A percentile compares a stretch with the other conserved stretches of the same genome.
Conservation (phyloP, 2,797 vertebrate genomes). For the Paedocypris micromegethes region DNA sequence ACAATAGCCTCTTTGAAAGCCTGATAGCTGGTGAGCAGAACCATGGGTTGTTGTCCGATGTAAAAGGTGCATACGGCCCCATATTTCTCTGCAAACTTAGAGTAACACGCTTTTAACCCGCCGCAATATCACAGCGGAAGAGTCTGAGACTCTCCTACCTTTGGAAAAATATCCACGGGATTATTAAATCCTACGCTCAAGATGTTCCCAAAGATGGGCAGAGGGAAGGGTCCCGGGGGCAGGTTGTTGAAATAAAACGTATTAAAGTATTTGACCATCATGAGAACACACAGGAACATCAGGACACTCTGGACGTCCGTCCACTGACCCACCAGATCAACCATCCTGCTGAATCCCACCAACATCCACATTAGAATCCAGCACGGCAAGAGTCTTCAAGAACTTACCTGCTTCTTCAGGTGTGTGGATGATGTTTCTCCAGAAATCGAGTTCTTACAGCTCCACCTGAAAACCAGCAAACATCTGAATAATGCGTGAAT, state of each 20-base stretch:
- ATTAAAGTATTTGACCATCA: slow-evolving; percentile 51
- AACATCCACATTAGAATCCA: no score
- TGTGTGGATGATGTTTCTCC: no score
- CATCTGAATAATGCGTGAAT: no score
- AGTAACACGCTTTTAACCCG: neutral
- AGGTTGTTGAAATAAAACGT: slow-evolving; percentile 34
- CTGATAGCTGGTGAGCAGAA: slow-evolving; percentile 55
- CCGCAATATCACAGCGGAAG: neutral
- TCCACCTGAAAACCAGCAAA: no score
- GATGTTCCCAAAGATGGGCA: slow-evolving; percentile 56
- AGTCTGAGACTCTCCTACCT: slow-evolving; percentile 38
- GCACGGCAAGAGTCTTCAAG: no score
- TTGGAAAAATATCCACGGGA: slow-evolving; percentile 42
- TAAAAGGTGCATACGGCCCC: slow-evolving; percentile 59
- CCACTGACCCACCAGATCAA: slow-evolving; percentile 20
- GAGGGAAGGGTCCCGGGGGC: slow-evolving; percentile 53
- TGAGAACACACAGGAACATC: slow-evolving; percentile 43
- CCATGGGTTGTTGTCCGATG: slow-evolving; percentile 19
- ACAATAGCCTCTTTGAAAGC: slow-evolving; percentile 69
- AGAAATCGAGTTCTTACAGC: no score
- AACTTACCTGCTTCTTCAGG: no score
- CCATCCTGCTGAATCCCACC: no score
- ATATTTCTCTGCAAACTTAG: slow-evolving; percentile 60
- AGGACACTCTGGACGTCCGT: slow-evolving; percentile 50
- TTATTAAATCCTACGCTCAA: slow-evolving; percentile 42